Evolutionary conservation across 2,888 invertebrate genomes (phyloP), one percentile per base, ranked within the genome.

Genomic region (Drosophila limbata): DNA sequence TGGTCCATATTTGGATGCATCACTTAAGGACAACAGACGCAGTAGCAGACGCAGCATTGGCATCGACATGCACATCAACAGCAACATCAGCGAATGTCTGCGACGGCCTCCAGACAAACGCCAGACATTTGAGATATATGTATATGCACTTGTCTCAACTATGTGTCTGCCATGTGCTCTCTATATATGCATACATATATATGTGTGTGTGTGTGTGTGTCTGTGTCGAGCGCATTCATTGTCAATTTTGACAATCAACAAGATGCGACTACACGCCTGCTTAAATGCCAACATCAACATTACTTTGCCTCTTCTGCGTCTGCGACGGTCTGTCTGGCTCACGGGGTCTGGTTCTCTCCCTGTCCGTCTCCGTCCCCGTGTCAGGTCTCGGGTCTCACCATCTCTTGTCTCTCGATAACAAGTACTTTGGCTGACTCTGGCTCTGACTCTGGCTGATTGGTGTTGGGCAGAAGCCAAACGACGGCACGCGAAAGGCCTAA

Each of bases 241-340:
- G 90, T 89, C 90, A 90, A 89, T 90, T 90, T 90, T 82, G 87
- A 89, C 90, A 90, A 90, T 89, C 90, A 81, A 83, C 90, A 90
- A 81, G 85, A 89, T 71, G 81, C 76, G 77, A 81, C 81, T 84
- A 78, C 86, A 79, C 77, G 83, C 70, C 90, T 85, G 84, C 75
- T 81, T 74, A 85, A 85, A 88, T 84, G 81, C 76, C 86, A 77
- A 70, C 84, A 80, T 78, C 68, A 78, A 73, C 76, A 81, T 82
- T 72, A 79, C 76, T 77, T 81, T 57, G 61, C 61, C 66, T 70
- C 60, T 52, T 55, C 59, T 51, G 60, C 60, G 63, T 64, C 67
- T 82, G 81, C 82, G 82, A 88, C 88, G 86, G 59, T 63, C 83
- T 85, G 82, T 83, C 82, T 88, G 82, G 88, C 83, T 84, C 56